phyloP scores from a whole-genome alignment of 2,888 invertebrate species.

The Sarcophaga variegata region DNA sequence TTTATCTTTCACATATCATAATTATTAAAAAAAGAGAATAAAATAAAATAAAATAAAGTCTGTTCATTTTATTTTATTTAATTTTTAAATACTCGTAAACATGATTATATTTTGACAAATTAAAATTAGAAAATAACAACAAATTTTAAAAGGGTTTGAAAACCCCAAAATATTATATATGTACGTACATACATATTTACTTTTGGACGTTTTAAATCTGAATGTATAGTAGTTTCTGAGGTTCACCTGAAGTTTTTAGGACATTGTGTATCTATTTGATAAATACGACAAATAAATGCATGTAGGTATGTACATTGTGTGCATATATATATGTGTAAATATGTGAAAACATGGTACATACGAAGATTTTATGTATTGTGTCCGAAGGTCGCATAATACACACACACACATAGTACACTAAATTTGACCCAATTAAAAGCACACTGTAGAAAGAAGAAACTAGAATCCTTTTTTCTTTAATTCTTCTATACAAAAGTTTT shows the following conservation, averaged over 20 bases:
- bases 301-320: neutral
- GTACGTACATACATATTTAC: too few species aligned
- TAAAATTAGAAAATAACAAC: too few species aligned
- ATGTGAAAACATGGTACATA: neutral
- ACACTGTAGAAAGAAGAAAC: neutral
- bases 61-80: too few species aligned
- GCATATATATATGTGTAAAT: constrained; percentile 15
- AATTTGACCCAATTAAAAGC: constrained; percentile 62
- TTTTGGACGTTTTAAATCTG: too few species aligned
- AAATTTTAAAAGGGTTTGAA: too few species aligned
- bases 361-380: constrained; percentile 13
- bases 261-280: neutral
- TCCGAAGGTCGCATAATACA: constrained; percentile 49
- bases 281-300: neutral
- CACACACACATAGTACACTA: constrained; percentile 36
- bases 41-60: too few species aligned
- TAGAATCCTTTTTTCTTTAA: constrained; percentile 5
- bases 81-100: neutral
- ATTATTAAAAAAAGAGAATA: too few species aligned
- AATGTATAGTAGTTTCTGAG: neutral
- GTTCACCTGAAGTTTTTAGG: neutral
- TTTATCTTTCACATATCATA: too few species aligned
- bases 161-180: too few species aligned
- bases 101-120: neutral
- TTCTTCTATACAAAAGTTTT: constrained; percentile 3